These are phyloP conservation scores for Synergus gifuensis DNA, from an alignment of 2,888 invertebrate genomes.

Conservation along the genomic window DNA sequence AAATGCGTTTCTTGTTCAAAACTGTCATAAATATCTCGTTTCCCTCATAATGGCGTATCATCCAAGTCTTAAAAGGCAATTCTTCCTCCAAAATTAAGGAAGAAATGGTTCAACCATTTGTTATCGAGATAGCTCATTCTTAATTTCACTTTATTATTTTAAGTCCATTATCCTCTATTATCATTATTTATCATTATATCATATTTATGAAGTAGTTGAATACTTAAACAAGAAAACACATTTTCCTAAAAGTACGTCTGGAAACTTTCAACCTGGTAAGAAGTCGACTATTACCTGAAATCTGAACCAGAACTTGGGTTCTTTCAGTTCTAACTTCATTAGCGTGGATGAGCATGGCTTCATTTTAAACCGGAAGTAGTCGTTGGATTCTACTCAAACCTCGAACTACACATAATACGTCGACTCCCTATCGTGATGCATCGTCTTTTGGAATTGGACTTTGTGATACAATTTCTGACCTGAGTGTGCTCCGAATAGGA, in stretches of 20 bases:
- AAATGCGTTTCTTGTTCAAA: slow-evolving; percentile 36
- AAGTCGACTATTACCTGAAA: background rate
- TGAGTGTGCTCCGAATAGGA: background rate
- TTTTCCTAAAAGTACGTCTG: background rate
- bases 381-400: slow-evolving; percentile 6
- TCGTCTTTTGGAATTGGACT: slow-evolving; percentile 22
- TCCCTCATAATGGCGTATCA: background rate
- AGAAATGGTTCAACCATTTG: background rate
- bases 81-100: background rate
- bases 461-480: slow-evolving; percentile 25
- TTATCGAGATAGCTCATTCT: background rate
- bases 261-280: background rate
- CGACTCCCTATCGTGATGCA: background rate
- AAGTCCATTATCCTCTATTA: too few species aligned
- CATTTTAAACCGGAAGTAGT: slow-evolving; percentile 19
- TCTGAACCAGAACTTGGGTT: background rate
- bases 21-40: background rate
- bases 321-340: slow-evolving; percentile 22
- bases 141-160: background rate
- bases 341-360: background rate
- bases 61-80: background rate
- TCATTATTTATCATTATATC: too few species aligned
- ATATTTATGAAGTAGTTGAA: too few species aligned
- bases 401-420: background rate
- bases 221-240: background rate